Percentiles rank a stretch among this genome's conserved stretches.
Conservation (phyloP, 2,113 vertebrate species). For the Perca fluviatilis region DNA sequence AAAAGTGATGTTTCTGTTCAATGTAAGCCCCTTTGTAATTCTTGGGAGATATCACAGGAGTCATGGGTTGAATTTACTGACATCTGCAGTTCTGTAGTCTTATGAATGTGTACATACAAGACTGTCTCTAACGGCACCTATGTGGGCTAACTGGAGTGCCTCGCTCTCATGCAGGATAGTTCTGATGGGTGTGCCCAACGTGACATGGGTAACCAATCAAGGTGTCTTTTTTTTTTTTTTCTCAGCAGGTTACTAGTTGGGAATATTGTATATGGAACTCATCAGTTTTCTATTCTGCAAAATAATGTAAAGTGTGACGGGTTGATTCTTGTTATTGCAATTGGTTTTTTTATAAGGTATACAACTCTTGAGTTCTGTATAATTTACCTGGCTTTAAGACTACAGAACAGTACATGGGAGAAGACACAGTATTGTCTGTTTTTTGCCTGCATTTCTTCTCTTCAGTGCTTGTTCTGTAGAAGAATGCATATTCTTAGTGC, state of each 20-base stretch:
- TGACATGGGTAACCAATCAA: conserved; percentile 37
- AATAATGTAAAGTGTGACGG: conserved; percentile 51
- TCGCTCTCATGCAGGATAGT: conserved; percentile 63
- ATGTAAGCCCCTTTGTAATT: conserved; percentile 26
- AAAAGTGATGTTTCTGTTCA: conserved; percentile 21
- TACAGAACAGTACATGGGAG: conserved; percentile 52
- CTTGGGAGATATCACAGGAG: conserved; percentile 36
- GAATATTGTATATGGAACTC: conserved; percentile 48
- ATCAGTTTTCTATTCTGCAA: conserved; percentile 54
- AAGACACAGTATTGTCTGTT: conserved; percentile 34
- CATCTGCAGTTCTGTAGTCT: conserved; percentile 65
- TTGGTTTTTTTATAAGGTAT: conserved; percentile 38
- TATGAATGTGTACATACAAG: conserved; percentile 79
- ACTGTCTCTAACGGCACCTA: conserved; percentile 58
- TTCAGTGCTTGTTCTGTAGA: conserved; percentile 68
- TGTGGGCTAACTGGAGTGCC: conserved; percentile 78
- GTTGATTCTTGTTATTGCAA: conserved; percentile 48
- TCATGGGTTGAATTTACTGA: conserved; percentile 29
- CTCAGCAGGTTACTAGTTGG: conserved; percentile 33
- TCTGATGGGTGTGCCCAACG: conserved; percentile 45
- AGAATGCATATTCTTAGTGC: conserved; percentile 72
- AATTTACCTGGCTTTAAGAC: conserved; percentile 38
- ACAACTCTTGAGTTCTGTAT: conserved; percentile 62
- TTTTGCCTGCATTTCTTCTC: conserved; percentile 50
- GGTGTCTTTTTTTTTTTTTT: neutral